Conservation (phyloP, 2,888 invertebrate genomes). For the Zeuzera pyrina region DNA sequence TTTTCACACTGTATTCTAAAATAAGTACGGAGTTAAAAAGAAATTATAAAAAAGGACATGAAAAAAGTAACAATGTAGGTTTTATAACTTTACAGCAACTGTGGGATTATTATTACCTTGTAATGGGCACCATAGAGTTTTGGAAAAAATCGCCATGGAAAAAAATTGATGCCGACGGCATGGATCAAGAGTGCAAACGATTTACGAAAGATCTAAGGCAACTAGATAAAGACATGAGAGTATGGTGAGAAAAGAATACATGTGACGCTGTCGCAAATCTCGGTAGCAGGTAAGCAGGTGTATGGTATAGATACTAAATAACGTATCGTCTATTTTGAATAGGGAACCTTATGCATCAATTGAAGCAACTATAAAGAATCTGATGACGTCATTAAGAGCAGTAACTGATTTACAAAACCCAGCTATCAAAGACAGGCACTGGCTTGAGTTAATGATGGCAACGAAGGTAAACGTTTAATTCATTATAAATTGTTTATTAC, state of each 20-base stretch:
- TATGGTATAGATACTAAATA: too few relatives aligned
- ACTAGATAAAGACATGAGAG: conserved; percentile 85
- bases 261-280: too few relatives aligned
- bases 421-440: conserved; percentile 93
- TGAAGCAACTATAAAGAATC: conserved; percentile 89
- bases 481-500: background rate
- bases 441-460: conserved; percentile 94
- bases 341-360: conserved; percentile 86
- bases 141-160: conserved; percentile 97
- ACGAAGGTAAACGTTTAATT: conserved; percentile 72
- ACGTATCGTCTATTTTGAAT: too few relatives aligned
- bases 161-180: conserved; percentile 92
- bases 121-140: conserved; percentile 86
- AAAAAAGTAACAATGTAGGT: too few relatives aligned
- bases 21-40: too few relatives aligned
- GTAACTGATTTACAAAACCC: conserved; percentile 96
- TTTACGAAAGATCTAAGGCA: conserved; percentile 88
- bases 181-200: conserved; percentile 96
- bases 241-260: conserved; percentile 71
- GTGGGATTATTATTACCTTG: conserved; percentile 92
- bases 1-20: too few relatives aligned
- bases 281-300: too few relatives aligned
- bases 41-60: too few relatives aligned
- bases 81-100: conserved; percentile 69
- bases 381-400: conserved; percentile 93